phyloP scores from a whole-genome alignment of 2,113 vertebrate genomes.

The Mormyrus lacerda region DNA sequence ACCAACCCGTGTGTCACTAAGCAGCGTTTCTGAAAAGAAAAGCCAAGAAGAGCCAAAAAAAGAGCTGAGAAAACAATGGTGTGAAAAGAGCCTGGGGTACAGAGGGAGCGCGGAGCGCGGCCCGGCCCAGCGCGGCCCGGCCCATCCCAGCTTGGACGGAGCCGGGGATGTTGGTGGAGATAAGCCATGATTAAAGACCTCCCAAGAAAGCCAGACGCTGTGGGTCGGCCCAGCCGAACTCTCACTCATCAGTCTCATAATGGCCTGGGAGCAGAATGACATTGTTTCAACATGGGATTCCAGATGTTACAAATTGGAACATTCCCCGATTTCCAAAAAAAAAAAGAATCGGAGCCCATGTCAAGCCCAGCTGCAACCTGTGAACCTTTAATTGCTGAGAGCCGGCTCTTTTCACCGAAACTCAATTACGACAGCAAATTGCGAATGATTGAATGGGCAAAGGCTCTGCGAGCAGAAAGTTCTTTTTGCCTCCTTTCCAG shows the following conservation, averaged over 20 bases:
- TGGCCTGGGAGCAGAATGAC: conserved; percentile 60
- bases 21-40: background rate
- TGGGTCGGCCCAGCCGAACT: conserved; percentile 67
- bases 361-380: conserved; percentile 54
- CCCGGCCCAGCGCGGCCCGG: conserved; percentile 38
- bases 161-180: conserved; percentile 60
- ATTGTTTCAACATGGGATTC: conserved; percentile 65
- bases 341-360: conserved; percentile 44
- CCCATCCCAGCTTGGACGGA: conserved; percentile 51
- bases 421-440: conserved; percentile 31
- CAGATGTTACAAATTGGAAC: conserved; percentile 70
- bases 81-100: background rate
- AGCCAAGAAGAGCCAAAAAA: background rate
- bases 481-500: background rate
- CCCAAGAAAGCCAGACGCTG: conserved; percentile 66
- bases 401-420: conserved; percentile 20
- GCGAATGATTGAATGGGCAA: conserved; percentile 30
- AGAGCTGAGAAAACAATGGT: conserved; percentile 2
- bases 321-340: conserved; percentile 23
- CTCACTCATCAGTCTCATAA: conserved; percentile 72
- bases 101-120: conserved; percentile 62
- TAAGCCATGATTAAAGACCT: conserved; percentile 86
- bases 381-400: conserved; percentile 30
- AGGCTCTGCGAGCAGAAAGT: background rate
- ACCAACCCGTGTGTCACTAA: background rate